Evolutionary conservation across 2,797 vertebrate species (phyloP), one percentile per base, ranked within the genome.

Genomic region (Buceros bicornis): DNA sequence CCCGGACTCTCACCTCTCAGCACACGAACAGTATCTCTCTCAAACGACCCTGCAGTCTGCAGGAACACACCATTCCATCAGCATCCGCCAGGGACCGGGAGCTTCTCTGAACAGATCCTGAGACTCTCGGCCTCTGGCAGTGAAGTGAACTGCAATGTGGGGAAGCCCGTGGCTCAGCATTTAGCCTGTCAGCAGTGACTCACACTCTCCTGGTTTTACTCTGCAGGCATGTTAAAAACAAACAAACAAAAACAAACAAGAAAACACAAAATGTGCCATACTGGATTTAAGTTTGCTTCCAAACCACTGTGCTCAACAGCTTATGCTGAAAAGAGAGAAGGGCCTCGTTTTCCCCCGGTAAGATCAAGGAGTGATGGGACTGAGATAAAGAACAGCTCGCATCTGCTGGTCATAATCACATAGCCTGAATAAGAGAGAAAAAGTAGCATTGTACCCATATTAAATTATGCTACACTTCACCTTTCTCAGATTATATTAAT

Each of bases 401-500:
- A 48, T 45, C 47, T 72, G 42, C 31, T 84, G 35, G 33, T 80
- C 72, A 87, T 57, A 83, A 86, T 69, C 74, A 82, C 17, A n/a
- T 5, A 83, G 62, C 43, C 88, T 48, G 35, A 56, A 29, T 29
- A 80, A 54, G 29, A 87, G 11, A 93, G 15, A 2, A 2, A 74
- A 28, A 94, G 10, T 22, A 83, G 78, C 37, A 78, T 86, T 90
- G 43, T 79, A 60, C 37, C 17, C 29, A n/a, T 43, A 65, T 69
- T 83, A 58, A 93, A 43, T 93, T 90, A 82, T 18, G 33, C 11
- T 62, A 37, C 17, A 82, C n/a, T 90, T 90, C 73, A 93, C 45
- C 35, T 89, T 89, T 89, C 51, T 70, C 56, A 66, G 67, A 87
- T 87, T 86, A 58, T 88, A 76, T 58, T 82, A 90, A 82, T 91